Base-by-base conservation (phyloP, 2,113 vertebrate genomes). In the Macrotis lagotis region DNA sequence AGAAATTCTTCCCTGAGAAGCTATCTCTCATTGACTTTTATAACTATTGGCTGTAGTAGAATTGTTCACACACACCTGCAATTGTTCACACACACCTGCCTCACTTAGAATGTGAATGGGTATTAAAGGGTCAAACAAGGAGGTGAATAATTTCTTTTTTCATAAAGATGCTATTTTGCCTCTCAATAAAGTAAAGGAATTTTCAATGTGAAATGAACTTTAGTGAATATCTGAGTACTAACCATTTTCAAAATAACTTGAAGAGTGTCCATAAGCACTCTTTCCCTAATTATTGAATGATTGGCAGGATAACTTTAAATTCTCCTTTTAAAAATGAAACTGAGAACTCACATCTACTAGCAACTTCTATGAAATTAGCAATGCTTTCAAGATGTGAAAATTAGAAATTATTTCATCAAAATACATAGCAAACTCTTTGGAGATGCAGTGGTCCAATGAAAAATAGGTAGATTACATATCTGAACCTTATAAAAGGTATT, bases 1-100 rank as follows among this genome's bases (percentile, higher is more conserved):
- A 93, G 97, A 95, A 95, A 66, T 37, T 49, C 95, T 26, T 66
- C 4, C 89, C 1, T 91, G 90, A 95, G 74, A 96, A 92, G n/a
- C 91, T 97, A 91, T 48, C 91, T 96, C n/a, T 94, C 14, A 93
- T 96, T 96, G 96, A 96, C 96, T 96, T 97, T 90, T 92, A 94
- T 74, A 48, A 50, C 51, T 96, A 52, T 53, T 94, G 90, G 6
- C 91, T 97, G 48, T 31, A 95, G 88, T 8, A 91, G 4, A 48
- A 89, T 92, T 97, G 50, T 31, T 83, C 48, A 92, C 0, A 93
- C 0, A 44, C 2, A 25, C 51, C 22, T 88, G 51, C 92, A 97
- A 95, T 92, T 97, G 50, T 31, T 83, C 48, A 92, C 0, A 93
- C 0, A 44, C 2, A 25, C 51, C 22, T 88, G 51, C 83, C 95